Conservation (phyloP, 2,888 invertebrate genomes). For the Homarus gammarus region DNA sequence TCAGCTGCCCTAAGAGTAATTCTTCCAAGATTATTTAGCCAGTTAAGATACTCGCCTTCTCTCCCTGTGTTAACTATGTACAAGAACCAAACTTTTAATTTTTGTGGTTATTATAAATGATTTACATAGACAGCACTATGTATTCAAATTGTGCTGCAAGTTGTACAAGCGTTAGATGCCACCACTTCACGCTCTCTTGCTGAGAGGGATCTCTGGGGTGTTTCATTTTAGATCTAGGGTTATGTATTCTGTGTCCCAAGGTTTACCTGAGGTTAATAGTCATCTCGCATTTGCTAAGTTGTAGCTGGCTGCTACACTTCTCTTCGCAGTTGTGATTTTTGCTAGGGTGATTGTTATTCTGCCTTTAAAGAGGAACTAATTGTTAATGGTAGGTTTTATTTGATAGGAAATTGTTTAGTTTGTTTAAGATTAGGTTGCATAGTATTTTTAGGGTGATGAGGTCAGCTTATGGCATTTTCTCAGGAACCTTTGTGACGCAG, state of each 20-base stretch:
- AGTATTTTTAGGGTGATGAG: constrained; percentile 45
- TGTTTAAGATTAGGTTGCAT: constrained; percentile 56
- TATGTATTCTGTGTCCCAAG: constrained; percentile 56
- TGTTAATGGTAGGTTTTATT: constrained; percentile 56
- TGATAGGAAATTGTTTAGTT: constrained; percentile 56
- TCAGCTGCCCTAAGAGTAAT: constrained; percentile 46
- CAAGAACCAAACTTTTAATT: constrained; percentile 66
- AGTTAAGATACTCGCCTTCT: constrained; percentile 70
- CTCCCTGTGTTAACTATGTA: constrained; percentile 70
- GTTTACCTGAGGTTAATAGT: constrained; percentile 59
- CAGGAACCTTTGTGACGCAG: constrained; percentile 65
- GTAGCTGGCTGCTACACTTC: constrained; percentile 51
- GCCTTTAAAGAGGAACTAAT: constrained; percentile 55
- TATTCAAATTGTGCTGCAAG: constrained; percentile 43
- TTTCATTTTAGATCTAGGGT: constrained; percentile 50
- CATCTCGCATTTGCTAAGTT: constrained; percentile 61
- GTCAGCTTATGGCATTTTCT: constrained; percentile 59
- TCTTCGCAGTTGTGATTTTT: constrained; percentile 60
- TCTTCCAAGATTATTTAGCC: constrained; percentile 68
- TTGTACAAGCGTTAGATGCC: constrained; percentile 69
- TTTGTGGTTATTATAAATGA: constrained; percentile 61
- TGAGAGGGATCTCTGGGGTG: constrained; percentile 61
- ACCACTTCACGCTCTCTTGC: constrained; percentile 57
- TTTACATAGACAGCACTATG: constrained; percentile 34
- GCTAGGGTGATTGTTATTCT: constrained; percentile 62